phyloP scores from a whole-genome alignment of 1,140 invertebrate species.

The Telenomus remus region DNA sequence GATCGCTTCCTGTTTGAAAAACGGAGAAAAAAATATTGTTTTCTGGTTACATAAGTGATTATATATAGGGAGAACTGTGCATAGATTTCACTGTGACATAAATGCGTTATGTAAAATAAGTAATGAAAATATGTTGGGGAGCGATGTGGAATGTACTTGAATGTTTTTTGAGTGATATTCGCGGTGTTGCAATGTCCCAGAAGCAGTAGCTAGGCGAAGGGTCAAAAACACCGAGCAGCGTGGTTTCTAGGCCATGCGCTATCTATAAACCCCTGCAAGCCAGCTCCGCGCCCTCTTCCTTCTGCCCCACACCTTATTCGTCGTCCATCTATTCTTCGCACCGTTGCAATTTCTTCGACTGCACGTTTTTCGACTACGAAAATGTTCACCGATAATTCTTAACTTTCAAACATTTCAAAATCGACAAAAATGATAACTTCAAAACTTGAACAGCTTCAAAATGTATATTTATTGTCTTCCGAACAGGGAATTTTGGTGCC shows the following conservation, averaged over 20 bases:
- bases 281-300: conserved; percentile 57
- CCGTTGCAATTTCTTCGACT: conserved; percentile 23
- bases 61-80: background rate
- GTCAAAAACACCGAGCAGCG: conserved; percentile 75
- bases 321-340: conserved; percentile 39
- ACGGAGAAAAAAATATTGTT: background rate
- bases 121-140: conserved; percentile 17
- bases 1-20: background rate
- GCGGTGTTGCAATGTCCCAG: conserved; percentile 61
- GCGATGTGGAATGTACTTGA: conserved; percentile 41
- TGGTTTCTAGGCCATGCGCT: conserved; percentile 76
- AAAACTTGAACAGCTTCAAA: too few species aligned
- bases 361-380: too few species aligned
- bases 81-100: conserved; percentile 14
- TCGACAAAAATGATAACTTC: too few species aligned
- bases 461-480: too few species aligned
- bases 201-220: conserved; percentile 74
- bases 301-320: conserved; percentile 28
- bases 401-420: too few species aligned
- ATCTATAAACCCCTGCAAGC: conserved; percentile 74
- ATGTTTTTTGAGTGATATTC: conserved; percentile 55
- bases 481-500: too few species aligned
- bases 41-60: background rate
- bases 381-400: too few species aligned
- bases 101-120: conserved; percentile 34